Conservation (phyloP, 2,113 vertebrate genomes). For the Aptenodytes forsteri region DNA sequence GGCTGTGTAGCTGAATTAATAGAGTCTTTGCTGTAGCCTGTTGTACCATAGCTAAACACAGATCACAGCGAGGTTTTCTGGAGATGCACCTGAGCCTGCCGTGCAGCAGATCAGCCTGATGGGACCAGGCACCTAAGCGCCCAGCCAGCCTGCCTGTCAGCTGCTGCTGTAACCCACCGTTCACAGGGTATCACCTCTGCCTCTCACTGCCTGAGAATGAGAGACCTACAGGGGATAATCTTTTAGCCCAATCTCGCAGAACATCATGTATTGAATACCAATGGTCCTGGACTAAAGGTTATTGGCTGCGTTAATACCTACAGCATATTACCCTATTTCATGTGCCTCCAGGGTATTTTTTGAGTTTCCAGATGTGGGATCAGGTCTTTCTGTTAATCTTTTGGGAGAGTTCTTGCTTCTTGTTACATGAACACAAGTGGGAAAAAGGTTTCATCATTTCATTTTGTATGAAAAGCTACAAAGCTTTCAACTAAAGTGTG, state of each 20-base stretch:
- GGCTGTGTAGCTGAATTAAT: background rate
- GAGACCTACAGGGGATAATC: background rate
- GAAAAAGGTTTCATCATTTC: background rate
- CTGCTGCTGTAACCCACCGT: background rate
- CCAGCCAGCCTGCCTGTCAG: background rate
- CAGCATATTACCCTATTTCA: no score
- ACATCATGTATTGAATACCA: fast-evolving
- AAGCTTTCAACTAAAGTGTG: background rate
- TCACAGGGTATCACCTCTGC: background rate
- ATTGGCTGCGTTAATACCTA: fast-evolving
- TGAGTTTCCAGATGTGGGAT: background rate
- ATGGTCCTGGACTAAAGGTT: fast-evolving
- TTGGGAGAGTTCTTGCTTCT: background rate
- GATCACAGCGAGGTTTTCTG: background rate
- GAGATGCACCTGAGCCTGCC: background rate
- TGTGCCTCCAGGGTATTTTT: background rate
- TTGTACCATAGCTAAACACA: background rate
- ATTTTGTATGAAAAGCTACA: background rate
- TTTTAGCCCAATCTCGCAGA: background rate
- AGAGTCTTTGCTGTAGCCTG: background rate
- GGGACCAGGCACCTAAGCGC: background rate
- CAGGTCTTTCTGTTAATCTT: background rate
- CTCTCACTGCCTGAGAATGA: fast-evolving
- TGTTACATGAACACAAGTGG: background rate
- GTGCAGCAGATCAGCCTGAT: background rate